Evolutionary conservation across 2,888 invertebrate genomes (phyloP).

Genomic region (Boloria selene): DNA sequence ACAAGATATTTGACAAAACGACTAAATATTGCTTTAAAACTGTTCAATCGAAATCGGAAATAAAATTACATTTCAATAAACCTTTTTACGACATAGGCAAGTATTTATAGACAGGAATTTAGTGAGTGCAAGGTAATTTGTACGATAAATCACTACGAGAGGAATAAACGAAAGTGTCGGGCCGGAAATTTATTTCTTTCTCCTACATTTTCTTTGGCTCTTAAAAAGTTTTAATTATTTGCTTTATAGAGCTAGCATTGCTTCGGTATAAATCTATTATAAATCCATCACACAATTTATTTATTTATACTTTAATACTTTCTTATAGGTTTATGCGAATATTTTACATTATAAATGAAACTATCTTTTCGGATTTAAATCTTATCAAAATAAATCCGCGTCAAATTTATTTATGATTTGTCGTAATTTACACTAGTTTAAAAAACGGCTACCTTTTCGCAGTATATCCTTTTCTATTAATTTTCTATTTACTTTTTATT

Average conservation of each 20-base stretch:
- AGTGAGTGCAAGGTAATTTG: slow-evolving; percentile 50
- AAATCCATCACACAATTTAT: too few relatives aligned
- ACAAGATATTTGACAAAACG: too few relatives aligned
- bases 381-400: too few relatives aligned
- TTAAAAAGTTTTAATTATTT: slow-evolving; percentile 77
- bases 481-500: too few relatives aligned
- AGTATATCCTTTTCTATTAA: too few relatives aligned
- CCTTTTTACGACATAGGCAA: slow-evolving; percentile 12
- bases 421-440: too few relatives aligned
- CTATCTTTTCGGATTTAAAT: too few relatives aligned
- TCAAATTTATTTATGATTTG: too few relatives aligned
- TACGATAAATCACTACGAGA: slow-evolving; percentile 63
- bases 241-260: slow-evolving; percentile 64
- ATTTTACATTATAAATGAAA: too few relatives aligned
- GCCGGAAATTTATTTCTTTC: slow-evolving; percentile 72
- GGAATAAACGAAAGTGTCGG: slow-evolving; percentile 71
- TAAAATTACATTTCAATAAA: slow-evolving; percentile 15
- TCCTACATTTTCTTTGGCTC: slow-evolving; percentile 66
- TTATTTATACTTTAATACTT: too few relatives aligned
- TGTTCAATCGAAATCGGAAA: slow-evolving; percentile 12
- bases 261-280: slow-evolving; percentile 45
- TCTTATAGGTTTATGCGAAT: too few relatives aligned
- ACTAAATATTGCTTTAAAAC: not conserved
- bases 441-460: too few relatives aligned
- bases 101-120: slow-evolving; percentile 37